Conservation (phyloP, 2,888 invertebrate genomes). For the Acanthosepion esculentum region DNA sequence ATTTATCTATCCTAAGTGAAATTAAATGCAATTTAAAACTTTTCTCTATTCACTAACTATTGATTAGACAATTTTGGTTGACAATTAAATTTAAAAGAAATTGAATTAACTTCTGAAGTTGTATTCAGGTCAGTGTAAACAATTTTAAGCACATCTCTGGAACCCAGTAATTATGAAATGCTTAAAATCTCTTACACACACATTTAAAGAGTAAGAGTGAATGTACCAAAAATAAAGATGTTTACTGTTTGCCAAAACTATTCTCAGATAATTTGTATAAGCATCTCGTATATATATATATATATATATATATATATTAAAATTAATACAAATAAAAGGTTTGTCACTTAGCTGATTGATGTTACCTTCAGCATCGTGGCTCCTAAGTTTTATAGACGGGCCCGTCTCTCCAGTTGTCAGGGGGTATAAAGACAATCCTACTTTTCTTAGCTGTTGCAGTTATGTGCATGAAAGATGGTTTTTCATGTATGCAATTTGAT, state of each 20-base stretch:
- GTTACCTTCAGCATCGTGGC: not conserved
- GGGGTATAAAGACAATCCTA: too few relatives aligned
- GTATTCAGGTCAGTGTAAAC: not conserved
- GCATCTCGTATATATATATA: not conserved
- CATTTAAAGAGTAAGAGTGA: too few relatives aligned
- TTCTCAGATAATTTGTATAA: not conserved
- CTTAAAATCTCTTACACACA: too few relatives aligned
- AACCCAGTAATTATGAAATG: too few relatives aligned
- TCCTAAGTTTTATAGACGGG: too few relatives aligned
- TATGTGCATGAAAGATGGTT: too few relatives aligned
- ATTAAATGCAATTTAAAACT: not conserved
- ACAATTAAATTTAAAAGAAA: not conserved
- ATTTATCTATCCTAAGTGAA: not conserved
- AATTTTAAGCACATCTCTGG: not conserved
- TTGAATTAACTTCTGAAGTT: not conserved
- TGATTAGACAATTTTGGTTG: not conserved
- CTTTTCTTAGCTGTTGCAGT: too few relatives aligned
- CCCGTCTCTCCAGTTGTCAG: too few relatives aligned
- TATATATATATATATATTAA: slow-evolving; percentile 41
- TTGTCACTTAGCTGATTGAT: too few relatives aligned
- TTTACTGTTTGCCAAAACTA: too few relatives aligned
- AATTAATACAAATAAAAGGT: not conserved
- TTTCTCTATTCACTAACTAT: not conserved
- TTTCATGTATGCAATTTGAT: too few relatives aligned
- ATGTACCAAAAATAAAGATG: too few relatives aligned